These are phyloP conservation scores for Elgaria multicarinata DNA, from an alignment of 2,113 vertebrate species.

Conservation along the genomic window DNA sequence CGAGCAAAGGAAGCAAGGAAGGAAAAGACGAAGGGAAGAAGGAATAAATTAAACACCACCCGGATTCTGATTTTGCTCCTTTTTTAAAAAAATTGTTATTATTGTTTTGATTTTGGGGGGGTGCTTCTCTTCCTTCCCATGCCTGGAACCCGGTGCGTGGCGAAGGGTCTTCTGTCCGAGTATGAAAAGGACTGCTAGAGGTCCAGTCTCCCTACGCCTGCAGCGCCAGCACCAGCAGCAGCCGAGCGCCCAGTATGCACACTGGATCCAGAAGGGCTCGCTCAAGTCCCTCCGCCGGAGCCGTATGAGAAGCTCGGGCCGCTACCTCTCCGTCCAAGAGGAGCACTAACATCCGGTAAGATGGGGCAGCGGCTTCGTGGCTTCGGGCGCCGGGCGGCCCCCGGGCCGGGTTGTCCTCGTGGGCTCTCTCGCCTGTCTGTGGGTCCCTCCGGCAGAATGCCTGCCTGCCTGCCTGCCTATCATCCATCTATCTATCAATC, in stretches of 20 bases:
- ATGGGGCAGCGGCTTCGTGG: neutral
- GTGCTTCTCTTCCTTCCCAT: slow-evolving; percentile 67
- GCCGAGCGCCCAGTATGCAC: slow-evolving; percentile 79
- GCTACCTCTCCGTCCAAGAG: slow-evolving; percentile 71
- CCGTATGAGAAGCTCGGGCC: slow-evolving; percentile 75
- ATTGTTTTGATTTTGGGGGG: neutral
- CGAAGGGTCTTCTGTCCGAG: slow-evolving; percentile 79
- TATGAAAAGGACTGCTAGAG: slow-evolving; percentile 84
- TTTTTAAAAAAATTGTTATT: neutral
- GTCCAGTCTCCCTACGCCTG: slow-evolving; percentile 78
- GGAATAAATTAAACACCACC: no score
- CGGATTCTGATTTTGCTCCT: neutral
- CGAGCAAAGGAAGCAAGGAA: neutral
- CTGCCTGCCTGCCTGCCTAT: neutral
- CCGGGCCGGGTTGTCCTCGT: neutral
- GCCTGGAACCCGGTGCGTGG: slow-evolving; percentile 77
- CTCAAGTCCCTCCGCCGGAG: slow-evolving; percentile 74
- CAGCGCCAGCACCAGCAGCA: slow-evolving; percentile 71
- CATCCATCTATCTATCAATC: neutral
- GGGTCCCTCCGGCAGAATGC: no score
- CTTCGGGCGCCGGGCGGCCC: neutral
- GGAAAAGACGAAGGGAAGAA: no score
- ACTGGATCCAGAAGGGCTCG: slow-evolving; percentile 75
- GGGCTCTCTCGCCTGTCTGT: neutral
- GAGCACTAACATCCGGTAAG: slow-evolving; percentile 83